A percentile compares a stretch with the other conserved stretches of the same genome.
These are phyloP conservation scores for Diachrysia chrysitis DNA, from an alignment of 2,888 invertebrate species.

Conservation along the genomic window DNA sequence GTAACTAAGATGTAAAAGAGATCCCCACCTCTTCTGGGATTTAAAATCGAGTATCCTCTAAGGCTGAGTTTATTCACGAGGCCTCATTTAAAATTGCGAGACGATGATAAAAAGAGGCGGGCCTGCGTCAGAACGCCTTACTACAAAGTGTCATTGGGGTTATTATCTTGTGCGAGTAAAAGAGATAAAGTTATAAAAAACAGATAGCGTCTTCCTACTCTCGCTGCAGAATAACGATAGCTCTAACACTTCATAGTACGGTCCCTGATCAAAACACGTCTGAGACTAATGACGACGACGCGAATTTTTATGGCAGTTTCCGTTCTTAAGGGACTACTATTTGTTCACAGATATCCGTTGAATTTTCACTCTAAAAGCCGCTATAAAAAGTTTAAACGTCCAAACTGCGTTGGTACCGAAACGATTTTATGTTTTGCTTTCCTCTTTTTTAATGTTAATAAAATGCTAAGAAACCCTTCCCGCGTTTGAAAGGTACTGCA, in stretches of 20 bases:
- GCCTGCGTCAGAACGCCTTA: constrained; percentile 61
- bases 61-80: constrained; percentile 67
- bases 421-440: constrained; percentile 67
- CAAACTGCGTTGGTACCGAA: constrained; percentile 67
- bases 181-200: constrained; percentile 57
- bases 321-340: constrained; percentile 79
- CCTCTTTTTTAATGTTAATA: constrained; percentile 61
- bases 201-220: constrained; percentile 58
- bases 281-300: constrained; percentile 84
- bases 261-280: constrained; percentile 86
- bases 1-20: constrained; percentile 51
- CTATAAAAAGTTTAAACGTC: constrained; percentile 78
- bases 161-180: constrained; percentile 63
- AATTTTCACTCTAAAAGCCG: constrained; percentile 77
- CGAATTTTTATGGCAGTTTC: constrained; percentile 84
- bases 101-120: constrained; percentile 75
- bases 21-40: constrained; percentile 62
- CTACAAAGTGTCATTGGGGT: constrained; percentile 66
- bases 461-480: constrained; percentile 48
- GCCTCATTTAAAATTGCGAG: constrained; percentile 75
- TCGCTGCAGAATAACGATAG: constrained; percentile 62
- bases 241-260: constrained; percentile 67
- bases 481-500: constrained; percentile 47
- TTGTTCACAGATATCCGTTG: constrained; percentile 79
- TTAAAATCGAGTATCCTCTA: constrained; percentile 70